Evolutionary conservation across 1,140 invertebrate species (phyloP).

Genomic region (Aphis craccivora): DNA sequence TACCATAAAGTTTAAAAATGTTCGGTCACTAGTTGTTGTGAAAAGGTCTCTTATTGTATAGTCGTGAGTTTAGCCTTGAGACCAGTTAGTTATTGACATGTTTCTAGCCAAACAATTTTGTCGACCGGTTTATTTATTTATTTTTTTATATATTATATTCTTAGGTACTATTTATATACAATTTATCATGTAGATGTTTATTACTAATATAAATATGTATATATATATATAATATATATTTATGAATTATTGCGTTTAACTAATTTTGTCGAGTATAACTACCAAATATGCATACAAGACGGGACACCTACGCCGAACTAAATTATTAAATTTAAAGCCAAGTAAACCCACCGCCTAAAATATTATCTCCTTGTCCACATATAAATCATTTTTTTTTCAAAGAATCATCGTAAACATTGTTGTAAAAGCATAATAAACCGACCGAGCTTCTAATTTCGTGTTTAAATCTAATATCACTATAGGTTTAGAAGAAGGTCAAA

Average conservation of each 20-base stretch:
- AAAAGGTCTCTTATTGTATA: constrained; percentile 26
- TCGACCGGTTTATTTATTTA: constrained; percentile 25
- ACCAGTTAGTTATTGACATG: constrained; percentile 24
- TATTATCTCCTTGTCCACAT: neutral
- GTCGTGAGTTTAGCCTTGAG: neutral
- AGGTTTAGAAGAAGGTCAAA: neutral
- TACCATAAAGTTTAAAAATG: neutral
- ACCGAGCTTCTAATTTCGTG: neutral
- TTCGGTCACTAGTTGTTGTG: neutral
- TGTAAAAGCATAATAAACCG: neutral
- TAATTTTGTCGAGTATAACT: constrained; percentile 27
- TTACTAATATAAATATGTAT: neutral
- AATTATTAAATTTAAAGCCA: neutral
- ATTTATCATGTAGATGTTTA: neutral
- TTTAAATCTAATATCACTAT: neutral
- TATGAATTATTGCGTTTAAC: constrained; percentile 34
- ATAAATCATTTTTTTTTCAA: neutral
- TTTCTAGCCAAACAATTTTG: constrained; percentile 13
- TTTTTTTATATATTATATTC: neutral
- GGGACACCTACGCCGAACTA: neutral
- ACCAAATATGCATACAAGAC: neutral
- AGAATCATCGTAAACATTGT: neutral
- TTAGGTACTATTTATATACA: neutral
- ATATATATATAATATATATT: neutral
- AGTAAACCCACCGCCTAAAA: neutral